Conservation (phyloP, 1,140 invertebrate genomes). For the Oreohelix idahoensis region DNA sequence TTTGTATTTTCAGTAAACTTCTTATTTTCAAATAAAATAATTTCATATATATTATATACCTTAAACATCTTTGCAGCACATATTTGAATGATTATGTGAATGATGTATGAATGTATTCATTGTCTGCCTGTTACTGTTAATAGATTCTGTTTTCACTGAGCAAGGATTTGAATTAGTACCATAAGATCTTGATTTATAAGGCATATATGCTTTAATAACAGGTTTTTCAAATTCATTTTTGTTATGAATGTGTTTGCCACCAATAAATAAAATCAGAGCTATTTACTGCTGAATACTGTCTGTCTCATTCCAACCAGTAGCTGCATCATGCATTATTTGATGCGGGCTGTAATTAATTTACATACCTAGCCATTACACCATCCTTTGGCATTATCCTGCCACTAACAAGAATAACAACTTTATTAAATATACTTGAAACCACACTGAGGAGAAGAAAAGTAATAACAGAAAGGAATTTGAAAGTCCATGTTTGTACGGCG, state of each 20-base stretch:
- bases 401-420: neutral
- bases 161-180: neutral
- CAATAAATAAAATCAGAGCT: neutral
- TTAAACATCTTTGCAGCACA: neutral
- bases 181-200: neutral
- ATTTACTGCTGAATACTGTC: neutral
- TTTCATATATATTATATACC: neutral
- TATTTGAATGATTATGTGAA: neutral
- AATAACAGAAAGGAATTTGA: neutral
- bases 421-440: neutral
- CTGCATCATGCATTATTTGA: no score
- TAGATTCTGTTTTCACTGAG: neutral
- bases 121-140: neutral
- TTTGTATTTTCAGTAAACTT: neutral
- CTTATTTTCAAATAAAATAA: neutral
- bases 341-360: no score
- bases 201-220: neutral
- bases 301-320: neutral
- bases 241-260: neutral
- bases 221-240: conserved; percentile 12
- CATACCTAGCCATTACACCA: no score
- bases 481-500: no score
- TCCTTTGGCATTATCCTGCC: no score
- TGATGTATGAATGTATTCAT: neutral
- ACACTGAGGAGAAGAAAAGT: neutral